phyloP scores from a whole-genome alignment of 1,140 invertebrate species.

The Penaeus vannamei region DNA sequence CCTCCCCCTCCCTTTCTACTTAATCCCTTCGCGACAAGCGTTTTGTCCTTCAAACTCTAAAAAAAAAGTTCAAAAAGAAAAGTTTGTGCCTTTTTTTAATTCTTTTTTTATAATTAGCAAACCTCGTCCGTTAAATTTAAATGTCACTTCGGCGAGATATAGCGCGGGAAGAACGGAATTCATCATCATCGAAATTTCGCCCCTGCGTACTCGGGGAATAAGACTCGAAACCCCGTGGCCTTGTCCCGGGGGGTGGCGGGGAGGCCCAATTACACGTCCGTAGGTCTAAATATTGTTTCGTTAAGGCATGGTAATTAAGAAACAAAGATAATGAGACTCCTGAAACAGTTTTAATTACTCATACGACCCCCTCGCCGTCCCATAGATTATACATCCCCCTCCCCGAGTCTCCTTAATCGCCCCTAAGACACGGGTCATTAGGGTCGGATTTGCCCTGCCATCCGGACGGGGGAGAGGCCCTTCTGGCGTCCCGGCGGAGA shows the following conservation, averaged over 20 bases:
- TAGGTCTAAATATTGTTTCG: conserved; percentile 48
- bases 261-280: background rate
- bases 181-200: too few relatives aligned
- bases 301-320: conserved; percentile 58
- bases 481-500: too few relatives aligned
- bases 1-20: background rate
- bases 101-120: background rate
- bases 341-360: conserved; percentile 56
- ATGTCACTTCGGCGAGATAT: too few relatives aligned
- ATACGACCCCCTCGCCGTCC: conserved; percentile 29
- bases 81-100: background rate
- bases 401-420: background rate
- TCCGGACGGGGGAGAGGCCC: too few relatives aligned
- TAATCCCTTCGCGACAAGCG: background rate
- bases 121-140: background rate
- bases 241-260: too few relatives aligned
- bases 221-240: too few relatives aligned
- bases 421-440: background rate
- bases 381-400: conserved; percentile 45
- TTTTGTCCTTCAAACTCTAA: background rate
- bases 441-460: background rate
- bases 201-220: too few relatives aligned
- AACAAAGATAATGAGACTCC: conserved; percentile 58
- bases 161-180: too few relatives aligned
- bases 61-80: too few relatives aligned